A percentile compares a stretch with the other conserved stretches of the same genome.
Evolutionary conservation across 2,797 vertebrate genomes (phyloP).

Genomic region (Bryconaethiops microstoma): DNA sequence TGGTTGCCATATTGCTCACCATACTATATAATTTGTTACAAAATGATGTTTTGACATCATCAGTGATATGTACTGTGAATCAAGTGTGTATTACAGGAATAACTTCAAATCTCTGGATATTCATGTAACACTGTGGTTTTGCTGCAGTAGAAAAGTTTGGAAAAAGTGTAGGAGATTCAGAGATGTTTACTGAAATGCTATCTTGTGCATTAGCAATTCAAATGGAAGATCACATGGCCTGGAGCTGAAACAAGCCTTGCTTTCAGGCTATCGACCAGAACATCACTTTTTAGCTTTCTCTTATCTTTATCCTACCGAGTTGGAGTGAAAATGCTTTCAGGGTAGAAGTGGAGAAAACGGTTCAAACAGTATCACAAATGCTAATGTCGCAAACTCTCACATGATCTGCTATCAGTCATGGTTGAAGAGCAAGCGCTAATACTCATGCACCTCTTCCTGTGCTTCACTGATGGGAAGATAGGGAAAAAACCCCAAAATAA

Average conservation of each 20-base stretch:
- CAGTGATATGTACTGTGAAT: too few relatives aligned
- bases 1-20: too few relatives aligned
- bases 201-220: slow-evolving; percentile 5
- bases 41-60: too few relatives aligned
- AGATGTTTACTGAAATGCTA: slow-evolving; percentile 11
- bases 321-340: neutral
- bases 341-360: neutral
- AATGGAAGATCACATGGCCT: neutral
- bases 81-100: too few relatives aligned
- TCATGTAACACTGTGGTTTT: neutral
- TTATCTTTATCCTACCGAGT: neutral
- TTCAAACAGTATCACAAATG: neutral
- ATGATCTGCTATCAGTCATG: neutral
- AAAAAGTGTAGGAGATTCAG: neutral
- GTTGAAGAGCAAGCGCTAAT: neutral
- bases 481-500: too few relatives aligned
- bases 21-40: too few relatives aligned
- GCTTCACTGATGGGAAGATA: neutral
- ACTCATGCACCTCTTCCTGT: neutral
- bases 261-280: neutral
- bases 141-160: neutral
- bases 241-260: neutral
- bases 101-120: too few relatives aligned
- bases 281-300: slow-evolving; percentile 5
- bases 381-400: neutral